Percentiles rank a stretch among this genome's conserved stretches.
phyloP scores from a whole-genome alignment of 2,888 invertebrate species.

The Latheticus oryzae region DNA sequence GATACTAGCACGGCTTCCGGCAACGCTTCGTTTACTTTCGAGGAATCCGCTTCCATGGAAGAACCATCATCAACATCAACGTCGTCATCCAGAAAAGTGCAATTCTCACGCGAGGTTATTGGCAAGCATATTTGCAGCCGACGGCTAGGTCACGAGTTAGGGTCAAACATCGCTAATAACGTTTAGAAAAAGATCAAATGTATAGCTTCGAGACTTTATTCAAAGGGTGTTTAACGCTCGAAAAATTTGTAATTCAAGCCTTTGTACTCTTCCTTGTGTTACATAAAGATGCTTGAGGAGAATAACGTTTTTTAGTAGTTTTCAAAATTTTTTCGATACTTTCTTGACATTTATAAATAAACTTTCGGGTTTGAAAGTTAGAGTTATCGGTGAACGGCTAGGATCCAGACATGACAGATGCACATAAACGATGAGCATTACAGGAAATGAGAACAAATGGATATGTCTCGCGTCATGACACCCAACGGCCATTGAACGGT shows the following conservation, averaged over 20 bases:
- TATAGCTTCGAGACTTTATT: no score
- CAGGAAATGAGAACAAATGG: conserved; percentile 21
- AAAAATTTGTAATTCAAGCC: neutral
- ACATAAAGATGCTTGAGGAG: conserved; percentile 5
- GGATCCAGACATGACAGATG: conserved; percentile 15
- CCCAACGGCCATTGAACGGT: conserved; percentile 22
- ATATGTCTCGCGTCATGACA: conserved; percentile 15
- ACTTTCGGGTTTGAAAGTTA: no score
- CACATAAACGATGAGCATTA: conserved; percentile 6
- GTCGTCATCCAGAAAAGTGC: conserved; percentile 15
- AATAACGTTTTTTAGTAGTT: conserved; percentile 1
- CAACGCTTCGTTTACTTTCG: conserved; percentile 29
- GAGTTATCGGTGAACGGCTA: neutral
- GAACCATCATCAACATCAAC: conserved; percentile 6
- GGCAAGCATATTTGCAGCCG: conserved; percentile 47
- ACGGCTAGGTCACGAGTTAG: conserved; percentile 49
- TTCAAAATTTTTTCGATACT: no score
- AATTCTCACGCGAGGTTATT: conserved; percentile 57
- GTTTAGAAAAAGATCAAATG: neutral
- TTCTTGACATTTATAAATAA: no score
- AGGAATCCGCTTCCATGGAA: conserved; percentile 13
- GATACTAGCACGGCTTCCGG: conserved; percentile 15
- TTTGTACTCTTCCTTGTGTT: conserved; percentile 1
- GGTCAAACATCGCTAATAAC: no score
- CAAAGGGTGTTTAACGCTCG: no score